Percentiles rank a stretch among this genome's conserved stretches.
Conservation (phyloP, 2,888 invertebrate species). For the Lydus trimaculatus region DNA sequence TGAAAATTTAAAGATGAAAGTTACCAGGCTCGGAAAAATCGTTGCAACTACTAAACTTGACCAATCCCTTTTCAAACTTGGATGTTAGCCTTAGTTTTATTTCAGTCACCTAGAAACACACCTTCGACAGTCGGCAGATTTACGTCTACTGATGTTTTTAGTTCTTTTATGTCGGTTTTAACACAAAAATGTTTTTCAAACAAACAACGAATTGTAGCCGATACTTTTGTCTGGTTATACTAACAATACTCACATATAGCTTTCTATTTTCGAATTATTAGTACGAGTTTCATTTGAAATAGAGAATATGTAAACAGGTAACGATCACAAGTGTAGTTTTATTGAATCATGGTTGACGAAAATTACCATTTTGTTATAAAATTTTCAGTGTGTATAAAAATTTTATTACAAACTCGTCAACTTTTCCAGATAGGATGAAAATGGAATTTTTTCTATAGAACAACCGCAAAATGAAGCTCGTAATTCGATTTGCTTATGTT, state of each 20-base stretch:
- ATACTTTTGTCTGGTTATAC: not conserved
- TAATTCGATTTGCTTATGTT: not conserved
- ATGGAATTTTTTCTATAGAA: not conserved
- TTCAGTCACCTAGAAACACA: conserved; percentile 11
- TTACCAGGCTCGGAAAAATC: not conserved
- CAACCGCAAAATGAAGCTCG: not conserved
- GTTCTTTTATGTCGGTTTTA: conserved; percentile 16
- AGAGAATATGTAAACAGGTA: not conserved
- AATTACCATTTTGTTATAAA: not conserved
- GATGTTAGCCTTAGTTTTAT: not conserved
- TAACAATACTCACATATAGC: not conserved
- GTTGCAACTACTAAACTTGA: not conserved
- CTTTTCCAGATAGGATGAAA: not conserved
- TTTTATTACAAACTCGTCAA: conserved; percentile 9
- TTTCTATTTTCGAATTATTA: not conserved
- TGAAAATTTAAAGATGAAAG: not conserved
- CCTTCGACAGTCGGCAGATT: conserved; percentile 14
- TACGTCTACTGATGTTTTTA: conserved; percentile 16
- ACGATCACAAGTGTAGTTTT: not conserved
- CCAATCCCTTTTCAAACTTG: no score
- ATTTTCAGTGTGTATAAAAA: not conserved
- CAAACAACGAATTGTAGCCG: not conserved
- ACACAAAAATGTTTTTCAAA: not conserved
- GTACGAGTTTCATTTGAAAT: not conserved
- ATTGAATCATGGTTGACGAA: not conserved